A percentile compares a stretch with the other conserved stretches of the same genome.
Evolutionary conservation across 2,888 invertebrate genomes (phyloP).

Genomic region (Xiphydria camelus): DNA sequence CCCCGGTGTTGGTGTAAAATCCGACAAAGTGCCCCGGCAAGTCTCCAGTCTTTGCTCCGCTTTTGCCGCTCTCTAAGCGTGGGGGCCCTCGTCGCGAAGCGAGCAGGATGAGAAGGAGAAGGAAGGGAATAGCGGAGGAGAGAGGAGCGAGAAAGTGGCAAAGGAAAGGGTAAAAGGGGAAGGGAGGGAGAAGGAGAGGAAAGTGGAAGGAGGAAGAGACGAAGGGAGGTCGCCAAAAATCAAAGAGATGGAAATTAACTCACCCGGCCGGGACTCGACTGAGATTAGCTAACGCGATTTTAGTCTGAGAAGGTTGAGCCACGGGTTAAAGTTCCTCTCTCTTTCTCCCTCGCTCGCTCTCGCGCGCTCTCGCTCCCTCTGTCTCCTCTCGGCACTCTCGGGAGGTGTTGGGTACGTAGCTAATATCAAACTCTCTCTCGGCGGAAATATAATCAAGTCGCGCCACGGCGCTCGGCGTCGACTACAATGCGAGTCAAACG

Average conservation of each 20-base stretch:
- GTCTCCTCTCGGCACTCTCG: constrained; percentile 12
- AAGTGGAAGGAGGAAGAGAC: constrained; percentile 7
- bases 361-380: too few species aligned
- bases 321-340: constrained; percentile 16
- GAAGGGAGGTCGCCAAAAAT: constrained; percentile 47
- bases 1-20: constrained; percentile 42
- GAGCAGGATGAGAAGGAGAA: too few species aligned
- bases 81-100: background rate
- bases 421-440: constrained; percentile 22
- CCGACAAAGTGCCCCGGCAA: constrained; percentile 41
- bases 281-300: constrained; percentile 42
- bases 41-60: constrained; percentile 24
- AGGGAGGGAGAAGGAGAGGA: constrained; percentile 9
- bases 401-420: constrained; percentile 16
- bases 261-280: constrained; percentile 25
- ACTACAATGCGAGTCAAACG: constrained; percentile 1
- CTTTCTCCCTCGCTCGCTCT: constrained; percentile 7
- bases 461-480: constrained; percentile 1
- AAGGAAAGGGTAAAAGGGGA: constrained; percentile 9
- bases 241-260: constrained; percentile 53
- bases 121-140: background rate
- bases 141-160: background rate
- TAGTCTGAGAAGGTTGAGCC: constrained; percentile 14
- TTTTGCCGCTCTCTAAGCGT: constrained; percentile 17
- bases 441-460: constrained; percentile 24